Conservation (phyloP, 2,113 vertebrate species). For the Melospiza georgiana region DNA sequence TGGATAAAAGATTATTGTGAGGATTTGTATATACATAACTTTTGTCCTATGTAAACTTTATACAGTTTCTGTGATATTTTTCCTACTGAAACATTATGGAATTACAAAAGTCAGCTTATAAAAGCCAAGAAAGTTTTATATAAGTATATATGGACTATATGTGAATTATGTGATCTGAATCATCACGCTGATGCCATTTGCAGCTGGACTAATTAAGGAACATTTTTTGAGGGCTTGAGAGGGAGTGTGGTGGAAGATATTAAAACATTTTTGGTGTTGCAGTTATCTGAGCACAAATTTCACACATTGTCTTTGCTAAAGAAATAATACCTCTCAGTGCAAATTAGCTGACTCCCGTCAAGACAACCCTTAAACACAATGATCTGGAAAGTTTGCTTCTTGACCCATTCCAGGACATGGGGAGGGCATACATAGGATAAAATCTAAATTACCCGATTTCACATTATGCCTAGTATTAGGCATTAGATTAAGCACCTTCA, state of each 20-base stretch:
- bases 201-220: neutral
- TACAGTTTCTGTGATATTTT: neutral
- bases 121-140: neutral
- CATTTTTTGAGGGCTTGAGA: neutral
- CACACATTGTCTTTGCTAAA: rapidly evolving
- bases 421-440: neutral
- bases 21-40: neutral
- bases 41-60: neutral
- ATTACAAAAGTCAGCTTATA: neutral
- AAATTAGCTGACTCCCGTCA: neutral
- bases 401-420: neutral
- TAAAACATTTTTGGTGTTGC: neutral
- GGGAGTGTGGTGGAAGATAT: neutral
- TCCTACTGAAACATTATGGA: neutral
- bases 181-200: neutral
- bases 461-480: neutral
- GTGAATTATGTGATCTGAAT: neutral
- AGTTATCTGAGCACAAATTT: neutral
- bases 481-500: neutral
- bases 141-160: neutral
- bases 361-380: neutral
- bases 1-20: neutral
- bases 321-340: neutral
- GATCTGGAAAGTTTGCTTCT: neutral
- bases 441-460: neutral